Evolutionary conservation across 1,140 invertebrate species (phyloP).

Genomic region (Heterodera carotae): DNA sequence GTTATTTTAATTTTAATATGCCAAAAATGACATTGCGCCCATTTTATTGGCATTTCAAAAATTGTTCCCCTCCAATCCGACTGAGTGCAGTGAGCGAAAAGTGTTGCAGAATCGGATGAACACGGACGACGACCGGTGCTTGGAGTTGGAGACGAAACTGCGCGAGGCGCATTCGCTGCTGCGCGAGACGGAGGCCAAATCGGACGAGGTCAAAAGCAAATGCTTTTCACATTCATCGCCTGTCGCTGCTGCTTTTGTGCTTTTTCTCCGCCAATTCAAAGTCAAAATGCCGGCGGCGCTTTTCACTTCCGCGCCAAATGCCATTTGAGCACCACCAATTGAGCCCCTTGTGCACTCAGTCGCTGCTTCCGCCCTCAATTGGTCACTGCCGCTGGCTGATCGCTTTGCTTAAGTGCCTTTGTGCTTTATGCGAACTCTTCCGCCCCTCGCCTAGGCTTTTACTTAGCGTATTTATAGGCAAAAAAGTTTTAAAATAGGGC

Average conservation of each 20-base stretch:
- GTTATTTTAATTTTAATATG: neutral
- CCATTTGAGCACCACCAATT: no score
- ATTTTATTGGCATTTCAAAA: neutral
- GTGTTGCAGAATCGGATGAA: constrained; percentile 64
- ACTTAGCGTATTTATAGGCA: no score
- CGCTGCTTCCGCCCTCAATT: no score
- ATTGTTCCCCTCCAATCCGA: neutral
- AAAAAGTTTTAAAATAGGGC: no score
- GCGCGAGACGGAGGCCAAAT: constrained; percentile 65
- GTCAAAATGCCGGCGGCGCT: no score
- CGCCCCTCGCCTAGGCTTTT: no score
- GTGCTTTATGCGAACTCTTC: no score
- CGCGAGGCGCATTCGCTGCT: constrained; percentile 64
- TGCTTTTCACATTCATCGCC: neutral
- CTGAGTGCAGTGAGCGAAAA: constrained; percentile 61
- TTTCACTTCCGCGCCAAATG: no score
- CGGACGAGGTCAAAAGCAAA: constrained; percentile 61
- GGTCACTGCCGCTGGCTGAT: no score
- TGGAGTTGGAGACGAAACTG: constrained; percentile 63
- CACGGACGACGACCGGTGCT: constrained; percentile 65
- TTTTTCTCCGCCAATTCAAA: no score
- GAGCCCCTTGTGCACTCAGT: no score
- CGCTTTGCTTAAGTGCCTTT: no score
- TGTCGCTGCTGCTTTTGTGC: neutral
- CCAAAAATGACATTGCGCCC: neutral